Evolutionary conservation across 2,113 vertebrate species (phyloP), one percentile per base, ranked within the genome.

Genomic region (Ceyx cyanopectus): DNA sequence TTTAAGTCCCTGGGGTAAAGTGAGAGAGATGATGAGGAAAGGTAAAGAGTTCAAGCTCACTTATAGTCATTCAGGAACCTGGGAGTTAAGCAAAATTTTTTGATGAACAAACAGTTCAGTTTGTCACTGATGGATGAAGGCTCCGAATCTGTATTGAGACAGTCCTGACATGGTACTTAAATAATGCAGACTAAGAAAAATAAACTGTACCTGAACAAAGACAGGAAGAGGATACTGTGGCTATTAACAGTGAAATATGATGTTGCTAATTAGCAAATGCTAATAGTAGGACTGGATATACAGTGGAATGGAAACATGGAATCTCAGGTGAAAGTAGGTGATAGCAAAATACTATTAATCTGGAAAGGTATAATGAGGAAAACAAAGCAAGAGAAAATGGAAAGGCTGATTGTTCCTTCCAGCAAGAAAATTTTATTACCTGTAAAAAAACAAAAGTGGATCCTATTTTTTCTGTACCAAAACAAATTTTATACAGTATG

Each of bases 341-440:
- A 97, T 95, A 96, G 91, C 85, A 94, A 92, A 97, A 89, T 87
- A 79, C 84, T 84, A 95, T 97, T 95, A 96, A 95, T 90, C 86
- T 87, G 67, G 84, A 96, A 94, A 94, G 69, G 78, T 84, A 79
- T 87, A 96, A 95, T 89, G 82, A 92, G 88, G 87, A 96, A 97
- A 95, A 93, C 88, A 94, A 91, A 91, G 83, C 43, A 81, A 95
- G 81, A 78, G 84, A 63, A 96, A 97, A 96, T 79, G 45, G 92
- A 90, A 96, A 86, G 61, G 54, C 79, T 96, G 94, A 94, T 97
- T 94, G 91, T 51, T 94, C 88, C 92, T 96, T 96, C 92, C 83
- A 94, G 96, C 95, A 91, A 95, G 65, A 83, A 95, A 94, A 95
- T 84, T 50, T 80, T 95, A 94, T 94, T 96, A 91, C 93, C 92